phyloP scores from a whole-genome alignment of 30 jellyfish, hydroid and myxozoan genomes.

The Pseudorhiza aurosa region DNA sequence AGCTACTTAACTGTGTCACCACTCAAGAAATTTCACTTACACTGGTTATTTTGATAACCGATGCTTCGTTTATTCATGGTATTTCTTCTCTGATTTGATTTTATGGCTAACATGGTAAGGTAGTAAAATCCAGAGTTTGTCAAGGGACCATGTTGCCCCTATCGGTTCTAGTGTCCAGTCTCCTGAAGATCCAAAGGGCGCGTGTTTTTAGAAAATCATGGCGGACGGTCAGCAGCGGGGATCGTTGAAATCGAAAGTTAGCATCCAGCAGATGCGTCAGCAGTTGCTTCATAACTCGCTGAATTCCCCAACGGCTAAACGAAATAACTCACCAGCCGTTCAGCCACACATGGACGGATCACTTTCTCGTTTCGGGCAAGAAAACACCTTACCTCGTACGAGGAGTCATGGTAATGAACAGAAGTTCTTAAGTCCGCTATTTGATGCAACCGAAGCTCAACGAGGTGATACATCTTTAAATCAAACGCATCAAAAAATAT shows the following conservation, averaged over 20 bases:
- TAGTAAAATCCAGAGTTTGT: too few relatives aligned
- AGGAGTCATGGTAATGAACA: neutral
- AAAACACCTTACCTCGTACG: neutral
- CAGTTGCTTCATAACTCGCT: conserved; percentile 29
- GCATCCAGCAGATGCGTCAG: conserved; percentile 40
- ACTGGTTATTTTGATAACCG: too few relatives aligned
- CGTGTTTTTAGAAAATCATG: neutral
- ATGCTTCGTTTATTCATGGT: too few relatives aligned
- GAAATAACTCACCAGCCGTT: conserved; percentile 12
- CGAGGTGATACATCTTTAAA: neutral
- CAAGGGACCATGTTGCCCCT: too few relatives aligned
- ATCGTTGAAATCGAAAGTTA: conserved; percentile 2
- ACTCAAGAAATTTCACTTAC: too few relatives aligned
- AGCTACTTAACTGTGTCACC: too few relatives aligned
- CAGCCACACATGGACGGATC: neutral
- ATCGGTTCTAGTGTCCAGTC: too few relatives aligned
- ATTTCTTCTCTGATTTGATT: too few relatives aligned
- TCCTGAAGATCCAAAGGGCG: too few relatives aligned
- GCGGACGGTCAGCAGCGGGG: neutral
- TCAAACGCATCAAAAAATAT: neutral
- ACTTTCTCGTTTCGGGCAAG: neutral
- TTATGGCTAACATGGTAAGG: too few relatives aligned
- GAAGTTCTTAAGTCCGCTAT: neutral
- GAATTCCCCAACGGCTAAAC: neutral
- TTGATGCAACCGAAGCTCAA: neutral